Evolutionary conservation across 2,797 vertebrate genomes (phyloP).

Genomic region (Limnodromus scolopaceus): DNA sequence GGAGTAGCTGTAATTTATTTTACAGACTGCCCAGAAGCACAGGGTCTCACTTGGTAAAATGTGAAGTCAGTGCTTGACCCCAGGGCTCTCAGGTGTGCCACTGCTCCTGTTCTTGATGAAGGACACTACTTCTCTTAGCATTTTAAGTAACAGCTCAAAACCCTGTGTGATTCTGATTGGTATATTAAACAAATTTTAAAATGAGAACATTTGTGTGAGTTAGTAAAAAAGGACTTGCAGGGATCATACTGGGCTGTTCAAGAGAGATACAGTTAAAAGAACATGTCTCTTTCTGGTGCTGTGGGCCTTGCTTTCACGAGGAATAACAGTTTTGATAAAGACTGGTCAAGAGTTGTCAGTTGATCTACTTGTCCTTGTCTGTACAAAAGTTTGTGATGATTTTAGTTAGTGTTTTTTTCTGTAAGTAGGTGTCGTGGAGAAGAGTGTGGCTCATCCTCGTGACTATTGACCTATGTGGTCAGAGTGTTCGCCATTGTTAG

Average conservation of each 20-base stretch:
- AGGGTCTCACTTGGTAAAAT: neutral
- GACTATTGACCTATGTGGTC: neutral
- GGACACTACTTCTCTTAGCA: fast-evolving
- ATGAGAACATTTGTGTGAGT: fast-evolving
- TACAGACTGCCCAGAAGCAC: neutral
- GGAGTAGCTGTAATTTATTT: neutral
- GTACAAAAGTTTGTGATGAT: neutral
- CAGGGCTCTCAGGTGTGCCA: fast-evolving
- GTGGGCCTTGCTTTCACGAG: neutral
- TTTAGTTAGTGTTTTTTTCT: neutral
- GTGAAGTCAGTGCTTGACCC: neutral
- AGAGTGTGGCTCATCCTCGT: fast-evolving
- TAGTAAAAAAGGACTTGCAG: neutral
- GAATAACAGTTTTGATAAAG: neutral
- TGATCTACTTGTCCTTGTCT: neutral
- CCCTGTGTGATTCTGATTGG: fast-evolving
- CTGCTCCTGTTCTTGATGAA: neutral
- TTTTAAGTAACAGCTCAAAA: neutral
- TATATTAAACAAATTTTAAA: neutral
- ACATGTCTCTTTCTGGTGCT: neutral
- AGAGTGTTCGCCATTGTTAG: fast-evolving
- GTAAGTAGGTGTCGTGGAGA: fast-evolving
- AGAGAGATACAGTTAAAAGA: neutral
- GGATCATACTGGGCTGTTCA: fast-evolving
- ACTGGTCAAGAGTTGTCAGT: neutral